Conservation (phyloP, 2,113 vertebrate genomes). For the Marmota monax region DNA sequence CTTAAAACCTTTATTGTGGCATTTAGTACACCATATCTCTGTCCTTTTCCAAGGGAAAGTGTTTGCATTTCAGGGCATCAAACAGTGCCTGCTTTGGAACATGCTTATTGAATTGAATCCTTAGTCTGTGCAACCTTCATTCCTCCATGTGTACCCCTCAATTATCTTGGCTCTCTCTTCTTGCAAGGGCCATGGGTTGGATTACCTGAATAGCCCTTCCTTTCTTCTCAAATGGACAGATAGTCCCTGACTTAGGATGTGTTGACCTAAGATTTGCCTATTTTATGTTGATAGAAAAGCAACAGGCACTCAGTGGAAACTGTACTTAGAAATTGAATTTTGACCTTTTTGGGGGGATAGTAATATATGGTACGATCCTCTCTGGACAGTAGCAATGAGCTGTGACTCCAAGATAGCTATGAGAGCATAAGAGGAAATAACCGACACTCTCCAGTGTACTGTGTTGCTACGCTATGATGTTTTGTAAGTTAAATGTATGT, state of each 20-base stretch:
- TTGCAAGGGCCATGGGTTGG: too few relatives aligned
- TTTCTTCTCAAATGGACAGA: background rate
- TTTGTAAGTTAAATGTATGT: background rate
- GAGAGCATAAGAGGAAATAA: background rate
- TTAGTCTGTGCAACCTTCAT: rapidly evolving
- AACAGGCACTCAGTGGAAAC: background rate
- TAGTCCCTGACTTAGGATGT: background rate
- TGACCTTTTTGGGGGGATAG: background rate
- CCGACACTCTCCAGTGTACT: too few relatives aligned
- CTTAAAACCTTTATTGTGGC: background rate
- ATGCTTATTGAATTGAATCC: too few relatives aligned
- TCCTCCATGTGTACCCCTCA: rapidly evolving
- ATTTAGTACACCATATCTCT: background rate
- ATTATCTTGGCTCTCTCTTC: background rate
- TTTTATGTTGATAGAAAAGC: background rate
- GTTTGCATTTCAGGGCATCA: rapidly evolving
- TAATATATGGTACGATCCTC: too few relatives aligned
- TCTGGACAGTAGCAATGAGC: background rate
- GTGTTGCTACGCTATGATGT: too few relatives aligned
- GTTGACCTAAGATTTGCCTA: background rate
- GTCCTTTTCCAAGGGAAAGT: background rate
- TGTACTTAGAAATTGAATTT: background rate
- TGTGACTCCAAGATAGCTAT: background rate
- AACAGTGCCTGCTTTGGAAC: background rate
- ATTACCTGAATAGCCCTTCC: background rate